Percentiles rank a stretch among this genome's conserved stretches.
Evolutionary conservation across 2,888 invertebrate genomes (phyloP).

Genomic region (Pristionchus entomophagus): DNA sequence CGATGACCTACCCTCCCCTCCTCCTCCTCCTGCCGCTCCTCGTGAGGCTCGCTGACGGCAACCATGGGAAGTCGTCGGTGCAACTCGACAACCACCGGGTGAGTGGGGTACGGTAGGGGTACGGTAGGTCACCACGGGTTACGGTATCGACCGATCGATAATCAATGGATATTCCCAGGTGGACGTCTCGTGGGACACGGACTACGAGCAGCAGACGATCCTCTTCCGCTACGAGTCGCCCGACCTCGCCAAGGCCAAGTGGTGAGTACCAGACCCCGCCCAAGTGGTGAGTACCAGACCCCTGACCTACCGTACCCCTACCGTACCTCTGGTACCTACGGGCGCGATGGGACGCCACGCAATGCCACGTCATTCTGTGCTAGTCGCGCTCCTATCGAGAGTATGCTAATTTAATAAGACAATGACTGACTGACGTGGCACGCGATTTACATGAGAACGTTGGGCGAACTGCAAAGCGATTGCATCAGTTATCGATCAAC

Average conservation of each 20-base stretch:
- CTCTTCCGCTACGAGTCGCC: conserved; percentile 46
- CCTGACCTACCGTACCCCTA: not conserved
- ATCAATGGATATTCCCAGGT: not conserved
- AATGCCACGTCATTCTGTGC: too few relatives aligned
- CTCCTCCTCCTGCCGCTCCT: not conserved
- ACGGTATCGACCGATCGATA: not conserved
- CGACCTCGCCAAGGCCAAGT: not conserved
- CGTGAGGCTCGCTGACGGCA: too few relatives aligned
- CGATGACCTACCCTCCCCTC: not conserved
- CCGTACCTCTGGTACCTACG: too few relatives aligned
- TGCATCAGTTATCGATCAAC: too few relatives aligned
- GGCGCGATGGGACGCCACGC: too few relatives aligned
- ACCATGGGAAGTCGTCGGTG: not conserved
- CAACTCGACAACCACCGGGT: not conserved
- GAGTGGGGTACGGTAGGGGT: not conserved
- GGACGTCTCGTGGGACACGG: conserved; percentile 52
- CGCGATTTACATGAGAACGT: too few relatives aligned
- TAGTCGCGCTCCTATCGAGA: too few relatives aligned
- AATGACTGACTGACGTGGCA: too few relatives aligned
- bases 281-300: not conserved
- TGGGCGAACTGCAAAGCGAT: too few relatives aligned
- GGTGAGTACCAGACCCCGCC: not conserved
- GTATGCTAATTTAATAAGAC: too few relatives aligned
- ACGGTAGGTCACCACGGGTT: not conserved
- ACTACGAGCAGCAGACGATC: conserved; percentile 54